Percentiles rank a stretch among this genome's conserved stretches.
phyloP scores from a whole-genome alignment of 2,888 invertebrate species.

The Chironomus tentans region DNA sequence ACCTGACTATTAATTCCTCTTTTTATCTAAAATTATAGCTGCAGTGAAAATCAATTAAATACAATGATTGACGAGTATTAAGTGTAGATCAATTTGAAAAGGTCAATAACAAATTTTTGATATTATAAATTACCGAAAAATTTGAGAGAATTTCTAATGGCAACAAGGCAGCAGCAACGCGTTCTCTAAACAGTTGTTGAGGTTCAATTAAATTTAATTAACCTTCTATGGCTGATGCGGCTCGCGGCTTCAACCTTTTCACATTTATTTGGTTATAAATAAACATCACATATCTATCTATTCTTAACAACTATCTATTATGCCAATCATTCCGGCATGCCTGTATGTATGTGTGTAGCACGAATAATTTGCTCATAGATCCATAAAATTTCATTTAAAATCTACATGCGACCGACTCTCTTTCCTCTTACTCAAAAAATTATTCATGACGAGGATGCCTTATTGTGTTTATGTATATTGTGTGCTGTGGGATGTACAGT shows the following conservation, averaged over 20 bases:
- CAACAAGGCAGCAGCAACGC: no score
- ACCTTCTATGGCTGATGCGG: slow-evolving; percentile 12
- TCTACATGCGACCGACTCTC: not conserved
- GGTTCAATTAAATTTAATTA: slow-evolving; percentile 27
- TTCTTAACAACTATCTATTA: not conserved
- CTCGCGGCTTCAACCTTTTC: slow-evolving; percentile 18
- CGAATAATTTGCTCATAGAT: not conserved
- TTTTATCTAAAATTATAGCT: no score
- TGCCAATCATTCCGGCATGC: not conserved
- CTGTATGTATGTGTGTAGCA: not conserved
- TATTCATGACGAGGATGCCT: not conserved
- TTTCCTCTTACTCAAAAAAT: not conserved
- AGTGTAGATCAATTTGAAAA: no score
- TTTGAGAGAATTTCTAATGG: no score
- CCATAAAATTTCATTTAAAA: slow-evolving; percentile 1
- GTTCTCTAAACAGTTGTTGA: slow-evolving; percentile 1
- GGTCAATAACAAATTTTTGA: no score
- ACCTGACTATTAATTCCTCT: no score
- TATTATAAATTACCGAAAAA: no score
- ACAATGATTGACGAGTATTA: no score
- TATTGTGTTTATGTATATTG: no score
- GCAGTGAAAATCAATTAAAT: no score
- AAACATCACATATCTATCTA: slow-evolving; percentile 7
- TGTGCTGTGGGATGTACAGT: no score
- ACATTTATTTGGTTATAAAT: slow-evolving; percentile 14